These are phyloP conservation scores for Erythrolamprus reginae DNA, from an alignment of 2,113 vertebrate species.

Conservation along the genomic window DNA sequence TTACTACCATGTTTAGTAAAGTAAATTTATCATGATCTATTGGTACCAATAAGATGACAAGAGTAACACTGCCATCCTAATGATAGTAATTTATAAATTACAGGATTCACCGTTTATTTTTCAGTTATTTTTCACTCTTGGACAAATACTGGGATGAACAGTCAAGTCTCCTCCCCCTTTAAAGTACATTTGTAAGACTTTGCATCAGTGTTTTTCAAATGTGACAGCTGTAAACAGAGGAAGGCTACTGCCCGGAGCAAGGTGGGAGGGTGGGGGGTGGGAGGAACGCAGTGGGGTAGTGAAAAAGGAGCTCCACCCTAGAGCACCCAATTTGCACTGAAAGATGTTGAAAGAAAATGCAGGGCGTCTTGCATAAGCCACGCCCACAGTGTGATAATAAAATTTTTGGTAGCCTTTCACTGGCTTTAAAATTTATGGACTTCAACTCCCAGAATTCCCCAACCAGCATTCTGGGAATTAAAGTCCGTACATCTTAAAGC, in stretches of 20 bases:
- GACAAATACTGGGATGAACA: not conserved
- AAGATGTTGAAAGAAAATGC: too few species aligned
- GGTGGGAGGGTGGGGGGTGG: too few species aligned
- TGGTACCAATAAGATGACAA: not conserved
- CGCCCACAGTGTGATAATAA: too few species aligned
- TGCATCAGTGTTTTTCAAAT: not conserved
- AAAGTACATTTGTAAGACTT: not conserved
- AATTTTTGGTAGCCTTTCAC: too few species aligned
- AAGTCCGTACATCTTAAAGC: not conserved
- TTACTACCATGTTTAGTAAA: not conserved
- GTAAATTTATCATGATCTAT: not conserved
- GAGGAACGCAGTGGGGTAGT: too few species aligned
- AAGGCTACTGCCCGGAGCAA: too few species aligned
- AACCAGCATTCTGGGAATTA: not conserved
- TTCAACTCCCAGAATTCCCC: not conserved
- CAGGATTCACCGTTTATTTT: not conserved
- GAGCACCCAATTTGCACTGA: too few species aligned
- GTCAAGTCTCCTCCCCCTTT: not conserved
- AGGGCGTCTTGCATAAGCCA: too few species aligned
- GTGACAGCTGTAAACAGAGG: too few species aligned
- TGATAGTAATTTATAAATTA: not conserved
- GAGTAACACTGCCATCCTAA: not conserved
- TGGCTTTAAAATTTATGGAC: not conserved
- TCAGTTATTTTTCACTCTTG: not conserved
- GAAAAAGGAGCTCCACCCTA: too few species aligned